Conservation (phyloP, 2,888 invertebrate species). For the Diadegma fenestrale region DNA sequence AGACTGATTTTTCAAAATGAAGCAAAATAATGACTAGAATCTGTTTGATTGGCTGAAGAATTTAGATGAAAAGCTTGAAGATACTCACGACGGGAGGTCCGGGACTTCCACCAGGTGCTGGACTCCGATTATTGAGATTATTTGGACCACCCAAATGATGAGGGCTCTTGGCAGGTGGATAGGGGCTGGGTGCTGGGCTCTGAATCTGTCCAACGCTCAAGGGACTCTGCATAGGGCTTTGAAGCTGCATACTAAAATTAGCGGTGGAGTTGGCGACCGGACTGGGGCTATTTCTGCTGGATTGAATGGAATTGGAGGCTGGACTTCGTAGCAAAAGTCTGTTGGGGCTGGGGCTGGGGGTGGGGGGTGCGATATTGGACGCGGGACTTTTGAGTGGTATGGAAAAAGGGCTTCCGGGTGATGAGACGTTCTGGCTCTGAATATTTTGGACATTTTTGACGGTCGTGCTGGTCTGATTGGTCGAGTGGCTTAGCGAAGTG, state of each 20-base stretch:
- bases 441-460: slow-evolving; percentile 83
- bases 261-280: slow-evolving; percentile 79
- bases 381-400: slow-evolving; percentile 84
- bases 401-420: slow-evolving; percentile 83
- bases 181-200: slow-evolving; percentile 83
- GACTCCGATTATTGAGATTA: slow-evolving; percentile 82
- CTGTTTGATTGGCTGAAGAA: background rate
- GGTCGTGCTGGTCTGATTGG: slow-evolving; percentile 74
- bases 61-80: background rate
- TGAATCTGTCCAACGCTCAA: slow-evolving; percentile 83
- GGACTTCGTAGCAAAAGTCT: slow-evolving; percentile 82
- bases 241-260: slow-evolving; percentile 82
- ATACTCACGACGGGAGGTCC: slow-evolving; percentile 82
- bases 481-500: slow-evolving; percentile 52
- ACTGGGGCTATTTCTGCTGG: slow-evolving; percentile 82
- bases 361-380: slow-evolving; percentile 83
- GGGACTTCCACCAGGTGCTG: slow-evolving; percentile 83
- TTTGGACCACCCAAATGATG: slow-evolving; percentile 79
- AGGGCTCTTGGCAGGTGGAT: slow-evolving; percentile 83
- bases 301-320: slow-evolving; percentile 83
- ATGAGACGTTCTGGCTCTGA: slow-evolving; percentile 81
- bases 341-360: slow-evolving; percentile 84
- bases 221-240: slow-evolving; percentile 84
- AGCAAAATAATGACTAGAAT: background rate
- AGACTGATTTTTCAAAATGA: too few relatives aligned